Evolutionary conservation across 1,140 invertebrate genomes (phyloP).

Genomic region (Achroia grisella): DNA sequence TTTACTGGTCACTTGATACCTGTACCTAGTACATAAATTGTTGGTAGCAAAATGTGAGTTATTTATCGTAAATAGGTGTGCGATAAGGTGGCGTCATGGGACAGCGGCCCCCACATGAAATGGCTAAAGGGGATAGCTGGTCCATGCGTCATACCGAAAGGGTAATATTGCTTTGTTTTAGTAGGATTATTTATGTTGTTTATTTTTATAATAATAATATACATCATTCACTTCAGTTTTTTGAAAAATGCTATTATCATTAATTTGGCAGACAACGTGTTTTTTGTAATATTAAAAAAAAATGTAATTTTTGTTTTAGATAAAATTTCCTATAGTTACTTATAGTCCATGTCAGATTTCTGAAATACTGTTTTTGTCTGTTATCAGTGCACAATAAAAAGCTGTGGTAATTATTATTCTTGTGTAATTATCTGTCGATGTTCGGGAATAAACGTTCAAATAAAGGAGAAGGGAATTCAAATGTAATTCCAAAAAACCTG

Average conservation of each 20-base stretch:
- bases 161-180: conserved; percentile 2
- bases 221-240: neutral
- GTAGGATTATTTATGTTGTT: neutral
- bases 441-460: no score
- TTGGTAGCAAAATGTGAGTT: neutral
- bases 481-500: no score
- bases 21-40: neutral
- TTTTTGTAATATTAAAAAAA: neutral
- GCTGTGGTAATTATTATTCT: no score
- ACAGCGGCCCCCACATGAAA: neutral
- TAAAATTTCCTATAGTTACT: no score
- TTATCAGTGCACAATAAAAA: no score
- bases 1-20: no score
- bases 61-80: conserved; percentile 2
- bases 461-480: no score
- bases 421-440: no score
- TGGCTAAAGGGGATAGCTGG: neutral
- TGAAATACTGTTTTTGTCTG: no score
- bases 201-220: neutral
- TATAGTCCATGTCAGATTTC: no score
- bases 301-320: neutral
- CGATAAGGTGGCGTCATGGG: neutral
- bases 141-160: conserved; percentile 1
- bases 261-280: no score
- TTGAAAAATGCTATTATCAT: no score